Percentiles rank a stretch among this genome's conserved stretches.
Evolutionary conservation across 64 coral and sea anemone species (phyloP).

Genomic region (Actinia tenebrosa): DNA sequence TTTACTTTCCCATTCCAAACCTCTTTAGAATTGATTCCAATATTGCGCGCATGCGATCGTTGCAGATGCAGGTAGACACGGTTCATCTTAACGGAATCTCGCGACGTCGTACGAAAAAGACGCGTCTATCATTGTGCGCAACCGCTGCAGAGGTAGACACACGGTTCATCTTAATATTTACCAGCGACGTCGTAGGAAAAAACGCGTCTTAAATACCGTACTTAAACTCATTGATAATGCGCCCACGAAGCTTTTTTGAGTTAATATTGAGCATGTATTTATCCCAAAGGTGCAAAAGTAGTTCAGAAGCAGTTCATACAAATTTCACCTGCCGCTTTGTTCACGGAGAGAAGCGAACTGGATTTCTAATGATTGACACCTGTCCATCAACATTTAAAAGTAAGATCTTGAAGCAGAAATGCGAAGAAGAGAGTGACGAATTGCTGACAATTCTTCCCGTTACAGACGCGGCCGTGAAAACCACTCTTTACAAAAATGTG

Average conservation of each 20-base stretch:
- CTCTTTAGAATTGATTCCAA: background rate
- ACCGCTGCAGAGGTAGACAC: too few relatives aligned
- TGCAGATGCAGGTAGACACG: too few relatives aligned
- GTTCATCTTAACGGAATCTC: too few relatives aligned
- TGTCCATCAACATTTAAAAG: background rate
- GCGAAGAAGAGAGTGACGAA: background rate
- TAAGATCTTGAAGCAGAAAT: background rate
- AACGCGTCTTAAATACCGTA: too few relatives aligned
- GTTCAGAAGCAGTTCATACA: background rate
- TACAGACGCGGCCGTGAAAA: background rate
- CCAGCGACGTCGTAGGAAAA: too few relatives aligned
- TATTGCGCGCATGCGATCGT: too few relatives aligned
- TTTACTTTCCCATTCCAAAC: background rate
- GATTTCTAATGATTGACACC: constrained; percentile 1
- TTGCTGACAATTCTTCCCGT: constrained; percentile 24
- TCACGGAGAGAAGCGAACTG: background rate
- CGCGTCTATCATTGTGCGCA: too few relatives aligned
- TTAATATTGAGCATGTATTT: background rate
- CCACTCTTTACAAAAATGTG: constrained; percentile 13
- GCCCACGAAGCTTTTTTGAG: too few relatives aligned
- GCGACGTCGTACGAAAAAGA: too few relatives aligned
- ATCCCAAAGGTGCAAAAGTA: background rate
- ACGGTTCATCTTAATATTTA: too few relatives aligned
- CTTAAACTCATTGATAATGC: too few relatives aligned
- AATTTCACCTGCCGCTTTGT: background rate